phyloP scores from a whole-genome alignment of 2,113 vertebrate genomes.

The Pterocles gutturalis region DNA sequence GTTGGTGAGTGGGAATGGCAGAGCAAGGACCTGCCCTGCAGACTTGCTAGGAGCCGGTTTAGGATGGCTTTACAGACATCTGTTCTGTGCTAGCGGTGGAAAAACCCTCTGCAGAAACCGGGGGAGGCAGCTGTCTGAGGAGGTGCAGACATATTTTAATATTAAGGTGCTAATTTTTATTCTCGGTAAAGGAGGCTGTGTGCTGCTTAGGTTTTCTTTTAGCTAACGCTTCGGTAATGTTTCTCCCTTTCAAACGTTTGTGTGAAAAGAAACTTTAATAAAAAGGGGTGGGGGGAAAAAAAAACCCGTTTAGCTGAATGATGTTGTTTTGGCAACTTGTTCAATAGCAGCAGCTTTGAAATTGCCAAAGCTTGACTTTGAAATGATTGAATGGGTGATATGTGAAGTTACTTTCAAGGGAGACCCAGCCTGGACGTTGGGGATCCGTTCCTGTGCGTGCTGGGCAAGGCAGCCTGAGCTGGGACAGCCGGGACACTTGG shows the following conservation, averaged over 20 bases:
- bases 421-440: rapidly evolving
- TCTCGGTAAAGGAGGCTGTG: neutral
- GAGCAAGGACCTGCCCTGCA: neutral
- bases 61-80: neutral
- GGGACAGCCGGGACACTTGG: neutral
- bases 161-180: neutral
- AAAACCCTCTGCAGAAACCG: neutral
- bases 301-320: neutral
- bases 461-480: neutral
- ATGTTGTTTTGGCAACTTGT: constrained; percentile 51
- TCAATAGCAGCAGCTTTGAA: constrained; percentile 35
- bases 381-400: neutral
- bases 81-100: neutral
- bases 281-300: neutral
- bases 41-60: neutral
- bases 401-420: neutral
- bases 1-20: neutral
- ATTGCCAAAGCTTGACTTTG: neutral
- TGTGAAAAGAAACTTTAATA: constrained; percentile 1
- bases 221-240: neutral
- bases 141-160: neutral
- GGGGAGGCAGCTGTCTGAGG: neutral
- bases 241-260: neutral
- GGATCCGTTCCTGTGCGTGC: rapidly evolving
- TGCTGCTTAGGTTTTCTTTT: neutral